A percentile compares a stretch with the other conserved stretches of the same genome.
Conservation (phyloP, 2,888 invertebrate species). For the Lasioglossum leucozonium region DNA sequence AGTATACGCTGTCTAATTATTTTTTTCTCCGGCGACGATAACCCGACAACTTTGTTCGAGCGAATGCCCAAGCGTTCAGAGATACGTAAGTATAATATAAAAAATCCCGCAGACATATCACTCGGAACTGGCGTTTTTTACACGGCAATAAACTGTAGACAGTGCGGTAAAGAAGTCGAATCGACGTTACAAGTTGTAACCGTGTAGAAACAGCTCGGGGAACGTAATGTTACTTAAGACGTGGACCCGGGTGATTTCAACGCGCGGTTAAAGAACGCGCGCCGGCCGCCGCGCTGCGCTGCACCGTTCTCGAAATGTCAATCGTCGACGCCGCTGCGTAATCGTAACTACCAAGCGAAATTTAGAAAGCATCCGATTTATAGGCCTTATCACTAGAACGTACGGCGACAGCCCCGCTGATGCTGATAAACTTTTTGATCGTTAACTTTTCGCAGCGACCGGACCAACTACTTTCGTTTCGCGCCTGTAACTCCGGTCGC, state of each 20-base stretch:
- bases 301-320: not conserved
- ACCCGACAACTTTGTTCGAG: not conserved
- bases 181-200: conserved; percentile 2
- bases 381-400: conserved; percentile 7
- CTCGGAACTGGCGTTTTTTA: not conserved
- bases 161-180: not conserved
- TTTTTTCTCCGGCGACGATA: not conserved
- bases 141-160: conserved; percentile 9
- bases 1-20: not conserved
- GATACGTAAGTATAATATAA: not conserved
- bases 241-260: conserved; percentile 1
- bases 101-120: not conserved
- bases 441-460: conserved; percentile 18
- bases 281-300: too few species aligned
- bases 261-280: not conserved
- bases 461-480: conserved; percentile 22
- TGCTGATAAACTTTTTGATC: conserved; percentile 10
- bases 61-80: not conserved
- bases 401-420: conserved; percentile 15
- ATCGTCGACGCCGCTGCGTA: not conserved
- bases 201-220: not conserved
- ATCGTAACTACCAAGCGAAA: not conserved
- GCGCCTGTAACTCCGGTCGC: conserved; percentile 1
- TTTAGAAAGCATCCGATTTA: conserved; percentile 23
- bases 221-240: conserved; percentile 7